phyloP scores from a whole-genome alignment of 1,140 invertebrate genomes.

The Papilio dardanus region DNA sequence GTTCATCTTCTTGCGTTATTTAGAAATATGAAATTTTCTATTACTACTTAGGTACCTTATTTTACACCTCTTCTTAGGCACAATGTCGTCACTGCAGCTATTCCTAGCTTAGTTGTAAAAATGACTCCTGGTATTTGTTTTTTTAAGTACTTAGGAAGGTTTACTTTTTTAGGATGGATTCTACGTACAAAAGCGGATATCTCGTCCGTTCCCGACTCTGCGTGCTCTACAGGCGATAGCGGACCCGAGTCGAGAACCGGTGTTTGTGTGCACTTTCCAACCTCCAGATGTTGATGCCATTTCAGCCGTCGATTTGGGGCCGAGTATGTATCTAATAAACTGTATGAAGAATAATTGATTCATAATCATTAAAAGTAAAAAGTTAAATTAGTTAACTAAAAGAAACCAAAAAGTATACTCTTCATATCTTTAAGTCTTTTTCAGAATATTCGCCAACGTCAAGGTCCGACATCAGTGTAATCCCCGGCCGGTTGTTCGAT shows the following conservation, averaged over 20 bases:
- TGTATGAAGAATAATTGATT: too few relatives aligned
- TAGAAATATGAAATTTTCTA: too few relatives aligned
- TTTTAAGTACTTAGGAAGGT: too few relatives aligned
- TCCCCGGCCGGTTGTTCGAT: constrained; percentile 47
- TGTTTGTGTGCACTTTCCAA: constrained; percentile 58
- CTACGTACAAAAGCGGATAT: constrained; percentile 66
- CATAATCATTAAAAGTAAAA: too few relatives aligned
- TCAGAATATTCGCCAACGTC: constrained; percentile 44
- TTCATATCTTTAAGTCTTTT: constrained; percentile 24
- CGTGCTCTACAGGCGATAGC: constrained; percentile 42
- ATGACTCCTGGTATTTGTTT: too few relatives aligned
- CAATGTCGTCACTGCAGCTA: too few relatives aligned
- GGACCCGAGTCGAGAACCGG: constrained; percentile 50
- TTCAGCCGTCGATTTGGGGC: constrained; percentile 57
- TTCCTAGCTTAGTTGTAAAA: too few relatives aligned
- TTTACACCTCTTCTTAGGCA: too few relatives aligned
- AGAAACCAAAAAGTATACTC: neutral
- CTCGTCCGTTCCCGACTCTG: constrained; percentile 54
- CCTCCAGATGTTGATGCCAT: constrained; percentile 47
- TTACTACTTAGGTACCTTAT: too few relatives aligned
- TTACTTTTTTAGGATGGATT: constrained; percentile 65
- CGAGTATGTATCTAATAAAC: constrained; percentile 56
- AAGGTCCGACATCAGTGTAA: neutral
- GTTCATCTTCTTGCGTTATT: too few relatives aligned
- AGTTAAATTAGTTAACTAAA: too few relatives aligned